A percentile compares a stretch with the other conserved stretches of the same genome.
Conservation (phyloP, 2,797 vertebrate genomes). For the Poeciliopsis turneri region DNA sequence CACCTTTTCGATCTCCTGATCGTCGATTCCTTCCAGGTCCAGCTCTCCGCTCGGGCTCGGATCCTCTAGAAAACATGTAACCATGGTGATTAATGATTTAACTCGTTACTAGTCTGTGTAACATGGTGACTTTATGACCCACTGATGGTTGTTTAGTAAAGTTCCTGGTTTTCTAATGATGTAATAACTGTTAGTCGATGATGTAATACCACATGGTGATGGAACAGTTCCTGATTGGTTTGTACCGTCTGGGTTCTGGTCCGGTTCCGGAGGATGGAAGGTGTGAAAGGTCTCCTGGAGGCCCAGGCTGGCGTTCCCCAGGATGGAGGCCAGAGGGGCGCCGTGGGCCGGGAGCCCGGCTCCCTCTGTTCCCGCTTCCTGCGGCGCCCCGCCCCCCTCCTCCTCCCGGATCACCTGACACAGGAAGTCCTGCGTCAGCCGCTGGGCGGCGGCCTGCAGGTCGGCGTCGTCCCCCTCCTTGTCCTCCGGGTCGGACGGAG, state of each 20-base stretch:
- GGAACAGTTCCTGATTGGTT: too few species aligned
- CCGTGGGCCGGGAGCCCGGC: conserved; percentile 21
- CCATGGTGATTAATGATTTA: neutral
- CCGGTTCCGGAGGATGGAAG: conserved; percentile 81
- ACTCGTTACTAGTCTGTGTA: neutral
- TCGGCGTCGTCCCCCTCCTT: conserved; percentile 83
- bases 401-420: conserved; percentile 80
- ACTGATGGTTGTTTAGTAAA: neutral
- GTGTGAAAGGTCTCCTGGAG: conserved; percentile 89
- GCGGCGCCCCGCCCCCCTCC: conserved; percentile 30
- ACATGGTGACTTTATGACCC: neutral
- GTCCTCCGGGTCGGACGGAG: conserved; percentile 75
- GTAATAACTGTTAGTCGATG: neutral
- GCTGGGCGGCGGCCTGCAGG: conserved; percentile 87
- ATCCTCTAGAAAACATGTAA: conserved; percentile 68
- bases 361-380: conserved; percentile 24
- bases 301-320: conserved; percentile 87
- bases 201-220: neutral
- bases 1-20: conserved; percentile 94
- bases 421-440: conserved; percentile 91
- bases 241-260: conserved; percentile 80
- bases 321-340: conserved; percentile 81
- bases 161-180: neutral
- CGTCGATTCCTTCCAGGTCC: conserved; percentile 93
- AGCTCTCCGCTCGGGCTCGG: conserved; percentile 85